Evolutionary conservation across 1,140 invertebrate genomes (phyloP), one percentile per base, ranked within the genome.

Genomic region (Trialeurodes vaporariorum): DNA sequence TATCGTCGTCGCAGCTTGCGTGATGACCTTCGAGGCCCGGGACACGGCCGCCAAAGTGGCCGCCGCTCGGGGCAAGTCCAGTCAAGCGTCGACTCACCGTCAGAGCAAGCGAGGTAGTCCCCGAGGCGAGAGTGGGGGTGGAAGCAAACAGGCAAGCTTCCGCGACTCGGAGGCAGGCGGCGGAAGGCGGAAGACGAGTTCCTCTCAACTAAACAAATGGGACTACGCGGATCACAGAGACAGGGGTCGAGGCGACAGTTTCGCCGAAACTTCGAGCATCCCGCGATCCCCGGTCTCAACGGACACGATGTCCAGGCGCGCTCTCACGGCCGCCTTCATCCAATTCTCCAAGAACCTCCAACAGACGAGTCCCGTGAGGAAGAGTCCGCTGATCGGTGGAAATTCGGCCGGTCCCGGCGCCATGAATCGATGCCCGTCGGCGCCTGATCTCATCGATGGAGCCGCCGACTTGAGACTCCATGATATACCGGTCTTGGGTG

Each of bases 11-110:
- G 92, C 93, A 5, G 91, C 92, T 0, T 94, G 92, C 72, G 93
- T 96, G n/a, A 93, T 95, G 91, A 94, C 92, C 0, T 95, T 94
- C 73, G 92, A 94, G 75, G 91, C 91, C 0, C 81, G 91, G 0
- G 91, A 94, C 76, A 92, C 87, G 59, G 90, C 91, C 0, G 91
- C 90, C 0, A 94, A 93, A 76, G 90, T 93, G 17, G 90, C 91
- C 13, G 90, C 90, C 1, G 89, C 89, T 0, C 81, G 88, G 27
- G 23, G 60, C 11, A 49, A 27, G 67, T 13, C 25, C 25, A 49
- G 34, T 17, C 34, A 65, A 40, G n/a, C 21, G 17, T 40, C 25
- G 40, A 25, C 34, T 17, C 40, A 40, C 24, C 24, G 27, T 13
- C 12, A 12, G 34, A 25, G 21, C 25, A 64, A 64, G 22, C 25